Conservation (phyloP, 2,797 vertebrate genomes). For the Tamandua tetradactyla region DNA sequence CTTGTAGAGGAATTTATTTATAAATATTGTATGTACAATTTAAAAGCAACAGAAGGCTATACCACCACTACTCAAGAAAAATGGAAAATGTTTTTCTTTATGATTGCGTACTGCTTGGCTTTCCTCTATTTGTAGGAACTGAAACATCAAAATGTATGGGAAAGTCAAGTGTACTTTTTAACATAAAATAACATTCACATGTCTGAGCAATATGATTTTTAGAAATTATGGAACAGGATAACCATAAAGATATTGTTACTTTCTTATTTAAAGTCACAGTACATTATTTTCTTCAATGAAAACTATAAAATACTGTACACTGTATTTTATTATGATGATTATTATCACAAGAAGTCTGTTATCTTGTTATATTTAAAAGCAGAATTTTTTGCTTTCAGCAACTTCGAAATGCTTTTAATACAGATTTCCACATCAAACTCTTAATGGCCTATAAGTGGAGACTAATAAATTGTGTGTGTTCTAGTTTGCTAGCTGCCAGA, state of each 20-base stretch:
- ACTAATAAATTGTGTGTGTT: not conserved
- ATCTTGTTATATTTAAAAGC: not conserved
- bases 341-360: not conserved
- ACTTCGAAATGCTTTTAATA: constrained; percentile 21
- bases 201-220: not conserved
- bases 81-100: not conserved
- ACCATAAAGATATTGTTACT: not conserved
- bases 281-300: not conserved
- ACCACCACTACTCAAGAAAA: not conserved
- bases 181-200: not conserved
- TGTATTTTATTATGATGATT: not conserved
- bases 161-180: not conserved
- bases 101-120: not conserved
- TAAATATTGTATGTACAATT: not conserved
- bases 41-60: not conserved
- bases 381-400: not conserved
- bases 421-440: not conserved
- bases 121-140: not conserved
- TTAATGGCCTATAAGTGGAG: not conserved
- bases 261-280: not conserved
- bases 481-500: too few relatives aligned
- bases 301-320: not conserved
- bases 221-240: not conserved
- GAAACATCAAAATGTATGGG: not conserved
- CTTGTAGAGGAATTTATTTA: not conserved